Evolutionary conservation across 2,888 invertebrate species (phyloP), one percentile per base, ranked within the genome.

Genomic region (Hetaerina titia): DNA sequence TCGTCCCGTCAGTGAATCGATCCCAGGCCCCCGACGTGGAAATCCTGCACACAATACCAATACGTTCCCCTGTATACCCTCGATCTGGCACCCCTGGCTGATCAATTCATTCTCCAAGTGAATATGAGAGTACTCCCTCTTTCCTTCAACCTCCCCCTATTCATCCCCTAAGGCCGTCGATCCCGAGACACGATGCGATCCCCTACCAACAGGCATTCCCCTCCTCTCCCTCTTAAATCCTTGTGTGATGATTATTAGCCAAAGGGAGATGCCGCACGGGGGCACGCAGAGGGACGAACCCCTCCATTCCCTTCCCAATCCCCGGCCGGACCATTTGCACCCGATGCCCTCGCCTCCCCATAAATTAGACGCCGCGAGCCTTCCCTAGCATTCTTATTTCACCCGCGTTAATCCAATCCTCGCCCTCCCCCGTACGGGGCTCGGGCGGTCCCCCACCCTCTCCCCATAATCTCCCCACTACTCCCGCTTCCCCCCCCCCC

Each of bases 391-490:
- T 22, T 81, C 81, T 81, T 81, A 81, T 31, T 89, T 89, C 56
- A 58, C 57, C 22, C 89, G 57, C 58, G 57, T 89, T 89, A 58
- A 89, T 89, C 89, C 89, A 13, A n/a, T 89, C 89, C 58, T n/a
- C n/a, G 57, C 22, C 58, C 57, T 56, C 89, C 4, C 89, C n/a
- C 89, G 2, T n/a, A 8, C 22, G 25, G 11, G 13, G 31, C 88
- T 15, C 88, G 57, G 89, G 58, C 22, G 19, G 57, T 13, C 89
- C n/a, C 58, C 89, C 88, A 45, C 31, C 88, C 22, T 56, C 69
- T 74, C 13, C 22, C 56, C 45, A 4, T 22, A 15, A 1, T 13
- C 74, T 92, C 7, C 17, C 25, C 8, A n/a, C n/a, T 31, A 31
- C 15, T 2, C 56, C 64, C 31, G 2, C 90, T 45, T 17, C 9